phyloP scores from a whole-genome alignment of 2,113 vertebrate species.

The Mohoua ochrocephala region DNA sequence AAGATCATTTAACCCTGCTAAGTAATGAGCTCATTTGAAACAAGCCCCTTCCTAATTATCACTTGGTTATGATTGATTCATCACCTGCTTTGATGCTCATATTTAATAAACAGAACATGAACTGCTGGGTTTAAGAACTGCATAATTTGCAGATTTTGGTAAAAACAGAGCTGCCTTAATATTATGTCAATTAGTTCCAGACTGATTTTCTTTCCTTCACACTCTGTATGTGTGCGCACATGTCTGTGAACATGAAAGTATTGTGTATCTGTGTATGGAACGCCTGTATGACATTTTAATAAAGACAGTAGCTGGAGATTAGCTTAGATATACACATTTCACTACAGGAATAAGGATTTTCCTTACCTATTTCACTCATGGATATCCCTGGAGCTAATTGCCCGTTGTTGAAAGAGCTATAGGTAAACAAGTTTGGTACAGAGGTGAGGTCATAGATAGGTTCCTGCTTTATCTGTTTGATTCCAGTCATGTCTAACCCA shows the following conservation, averaged over 20 bases:
- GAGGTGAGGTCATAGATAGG: slow-evolving; percentile 97
- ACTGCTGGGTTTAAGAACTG: not conserved
- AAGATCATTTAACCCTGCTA: slow-evolving; percentile 40
- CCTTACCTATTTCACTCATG: slow-evolving; percentile 94
- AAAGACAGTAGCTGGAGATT: not conserved
- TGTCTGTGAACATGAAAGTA: not conserved
- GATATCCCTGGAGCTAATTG: slow-evolving; percentile 87
- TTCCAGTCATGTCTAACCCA: slow-evolving; percentile 95
- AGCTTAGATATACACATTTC: not conserved
- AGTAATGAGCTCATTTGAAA: slow-evolving; percentile 49
- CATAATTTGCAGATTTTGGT: not conserved
- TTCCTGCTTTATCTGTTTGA: slow-evolving; percentile 99
- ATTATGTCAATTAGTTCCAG: not conserved
- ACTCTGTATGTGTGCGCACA: not conserved
- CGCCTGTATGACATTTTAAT: not conserved
- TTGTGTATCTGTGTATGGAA: not conserved
- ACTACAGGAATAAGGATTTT: not conserved
- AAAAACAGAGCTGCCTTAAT: not conserved
- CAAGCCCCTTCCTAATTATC: slow-evolving; percentile 39
- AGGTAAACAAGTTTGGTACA: slow-evolving; percentile 96
- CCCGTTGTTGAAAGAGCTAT: slow-evolving; percentile 92
- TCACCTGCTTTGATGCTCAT: slow-evolving; percentile 9
- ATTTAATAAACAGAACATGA: slow-evolving; percentile 38
- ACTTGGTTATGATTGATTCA: slow-evolving; percentile 37
- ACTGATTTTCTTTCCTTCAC: not conserved